Conservation (phyloP, 1,140 invertebrate species). For the Drosophila bocqueti region DNA sequence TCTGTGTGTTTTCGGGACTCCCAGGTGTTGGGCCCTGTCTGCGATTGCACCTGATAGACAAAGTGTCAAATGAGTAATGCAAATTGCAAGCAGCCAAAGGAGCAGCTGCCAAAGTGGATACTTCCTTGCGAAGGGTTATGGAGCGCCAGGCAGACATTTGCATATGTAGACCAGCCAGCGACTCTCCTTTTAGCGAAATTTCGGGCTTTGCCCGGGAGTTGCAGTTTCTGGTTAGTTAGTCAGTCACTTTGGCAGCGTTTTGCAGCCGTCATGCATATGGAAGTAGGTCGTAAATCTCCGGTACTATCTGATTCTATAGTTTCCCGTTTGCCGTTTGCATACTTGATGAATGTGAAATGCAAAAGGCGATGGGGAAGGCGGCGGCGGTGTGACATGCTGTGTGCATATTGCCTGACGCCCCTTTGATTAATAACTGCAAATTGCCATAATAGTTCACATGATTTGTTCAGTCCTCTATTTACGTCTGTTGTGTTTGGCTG, state of each 20-base stretch:
- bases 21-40: slow-evolving; percentile 42
- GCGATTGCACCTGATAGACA: slow-evolving; percentile 63
- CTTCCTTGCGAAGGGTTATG: slow-evolving; percentile 12
- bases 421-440: slow-evolving; percentile 81
- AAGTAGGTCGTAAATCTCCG: slow-evolving; percentile 79
- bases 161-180: slow-evolving; percentile 23
- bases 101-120: slow-evolving; percentile 38
- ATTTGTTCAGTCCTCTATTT: slow-evolving; percentile 55
- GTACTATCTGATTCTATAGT: slow-evolving; percentile 52
- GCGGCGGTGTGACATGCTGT: background rate
- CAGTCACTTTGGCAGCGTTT: slow-evolving; percentile 62
- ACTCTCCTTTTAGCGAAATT: slow-evolving; percentile 6
- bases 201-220: slow-evolving; percentile 9
- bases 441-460: slow-evolving; percentile 76
- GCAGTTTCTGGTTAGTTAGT: slow-evolving; percentile 68
- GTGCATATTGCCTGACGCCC: slow-evolving; percentile 53
- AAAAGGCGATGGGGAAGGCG: background rate
- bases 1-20: slow-evolving; percentile 25
- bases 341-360: slow-evolving; percentile 59
- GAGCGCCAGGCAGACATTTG: slow-evolving; percentile 29
- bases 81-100: slow-evolving; percentile 54
- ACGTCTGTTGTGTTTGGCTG: slow-evolving; percentile 3
- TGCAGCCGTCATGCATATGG: slow-evolving; percentile 79
- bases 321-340: slow-evolving; percentile 57
- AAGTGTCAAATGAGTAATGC: slow-evolving; percentile 83